These are phyloP conservation scores for Parotia lawesii DNA, from an alignment of 2,113 vertebrate genomes.

Conservation along the genomic window DNA sequence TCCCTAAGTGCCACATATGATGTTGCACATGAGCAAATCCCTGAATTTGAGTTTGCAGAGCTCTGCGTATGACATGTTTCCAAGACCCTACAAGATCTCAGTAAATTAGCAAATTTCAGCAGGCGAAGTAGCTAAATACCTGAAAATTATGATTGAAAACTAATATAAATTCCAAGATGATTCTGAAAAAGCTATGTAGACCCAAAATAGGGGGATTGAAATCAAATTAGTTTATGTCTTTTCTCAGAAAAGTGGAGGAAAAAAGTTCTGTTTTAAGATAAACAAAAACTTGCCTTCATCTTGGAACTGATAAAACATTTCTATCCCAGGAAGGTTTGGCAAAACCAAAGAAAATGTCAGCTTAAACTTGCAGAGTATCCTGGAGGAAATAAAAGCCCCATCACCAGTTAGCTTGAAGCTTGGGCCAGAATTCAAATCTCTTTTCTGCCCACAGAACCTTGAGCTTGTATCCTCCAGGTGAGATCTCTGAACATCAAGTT, in stretches of 20 bases:
- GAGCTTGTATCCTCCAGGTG: not conserved
- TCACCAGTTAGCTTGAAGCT: not conserved
- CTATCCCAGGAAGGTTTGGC: not conserved
- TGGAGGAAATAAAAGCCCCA: not conserved
- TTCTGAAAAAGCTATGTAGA: not conserved
- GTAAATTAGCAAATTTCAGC: not conserved
- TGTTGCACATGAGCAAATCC: not conserved
- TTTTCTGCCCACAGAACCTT: not conserved
- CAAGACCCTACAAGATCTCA: not conserved
- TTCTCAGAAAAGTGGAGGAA: not conserved
- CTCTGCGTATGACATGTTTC: not conserved
- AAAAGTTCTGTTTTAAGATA: not conserved
- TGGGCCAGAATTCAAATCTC: not conserved
- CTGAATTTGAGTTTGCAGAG: not conserved
- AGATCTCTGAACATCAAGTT: not conserved
- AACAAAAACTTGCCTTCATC: not conserved
- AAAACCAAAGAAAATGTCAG: not conserved
- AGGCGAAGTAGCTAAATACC: not conserved
- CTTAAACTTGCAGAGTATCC: not conserved
- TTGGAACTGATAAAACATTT: not conserved
- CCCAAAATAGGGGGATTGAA: not conserved
- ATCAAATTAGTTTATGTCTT: not conserved
- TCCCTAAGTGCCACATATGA: not conserved
- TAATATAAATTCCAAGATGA: not conserved
- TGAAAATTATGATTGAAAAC: not conserved